Evolutionary conservation across 1,140 invertebrate species (phyloP).

Genomic region (Panulirus ornatus): DNA sequence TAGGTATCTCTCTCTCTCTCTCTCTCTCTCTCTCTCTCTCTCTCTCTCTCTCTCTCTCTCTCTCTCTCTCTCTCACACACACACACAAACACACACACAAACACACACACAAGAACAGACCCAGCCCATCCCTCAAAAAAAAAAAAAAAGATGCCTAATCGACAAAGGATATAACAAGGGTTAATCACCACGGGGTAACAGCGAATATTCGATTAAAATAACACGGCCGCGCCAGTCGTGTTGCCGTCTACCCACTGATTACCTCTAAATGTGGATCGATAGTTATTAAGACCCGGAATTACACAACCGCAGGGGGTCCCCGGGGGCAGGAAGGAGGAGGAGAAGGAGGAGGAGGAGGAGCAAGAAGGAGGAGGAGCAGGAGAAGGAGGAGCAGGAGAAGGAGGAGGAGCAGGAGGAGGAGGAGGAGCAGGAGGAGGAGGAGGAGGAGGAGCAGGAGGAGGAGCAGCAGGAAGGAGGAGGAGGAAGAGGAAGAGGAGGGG

Average conservation of each 20-base stretch:
- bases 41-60: not conserved
- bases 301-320: not conserved
- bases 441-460: not conserved
- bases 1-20: too few relatives aligned
- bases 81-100: too few relatives aligned
- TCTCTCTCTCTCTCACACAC: not conserved
- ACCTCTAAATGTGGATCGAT: constrained; percentile 11
- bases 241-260: constrained; percentile 32
- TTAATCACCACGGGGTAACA: not conserved
- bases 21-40: too few relatives aligned
- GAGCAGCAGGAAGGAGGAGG: not conserved
- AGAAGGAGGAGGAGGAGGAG: not conserved
- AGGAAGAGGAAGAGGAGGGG: not conserved
- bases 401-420: not conserved
- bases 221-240: not conserved
- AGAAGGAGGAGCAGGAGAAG: not conserved
- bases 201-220: constrained; percentile 34
- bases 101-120: too few relatives aligned
- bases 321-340: too few relatives aligned
- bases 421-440: not conserved
- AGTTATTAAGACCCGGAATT: constrained; percentile 27
- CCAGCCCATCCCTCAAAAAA: too few relatives aligned
- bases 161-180: not conserved
- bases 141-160: not conserved
- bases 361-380: not conserved